Percentiles rank a stretch among this genome's conserved stretches.
phyloP scores from a whole-genome alignment of 2,888 invertebrate genomes.

The Spodoptera littoralis region DNA sequence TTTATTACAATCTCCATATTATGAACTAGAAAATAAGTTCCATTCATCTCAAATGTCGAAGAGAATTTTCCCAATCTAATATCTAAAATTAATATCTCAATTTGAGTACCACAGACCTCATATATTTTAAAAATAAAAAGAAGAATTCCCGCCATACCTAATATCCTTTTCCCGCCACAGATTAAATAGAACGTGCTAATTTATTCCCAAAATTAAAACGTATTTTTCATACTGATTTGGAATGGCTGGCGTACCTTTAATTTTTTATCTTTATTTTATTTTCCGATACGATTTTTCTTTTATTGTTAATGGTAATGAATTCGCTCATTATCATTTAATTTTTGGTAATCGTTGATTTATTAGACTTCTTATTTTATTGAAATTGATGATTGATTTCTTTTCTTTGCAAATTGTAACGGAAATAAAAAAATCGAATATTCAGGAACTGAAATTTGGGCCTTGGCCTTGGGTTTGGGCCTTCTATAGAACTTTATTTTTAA shows the following conservation, averaged over 20 bases:
- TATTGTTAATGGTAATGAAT: slow-evolving; percentile 38
- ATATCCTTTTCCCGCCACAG: slow-evolving; percentile 7
- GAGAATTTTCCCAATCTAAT: background rate
- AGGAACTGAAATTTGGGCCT: too few species aligned
- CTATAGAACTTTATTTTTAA: too few species aligned
- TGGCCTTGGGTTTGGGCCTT: too few species aligned
- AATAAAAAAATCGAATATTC: too few species aligned
- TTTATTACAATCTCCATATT: too few species aligned
- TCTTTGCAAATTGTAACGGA: too few species aligned
- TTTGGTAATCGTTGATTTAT: too few species aligned
- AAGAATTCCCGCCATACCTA: slow-evolving; percentile 16
- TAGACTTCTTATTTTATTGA: too few species aligned
- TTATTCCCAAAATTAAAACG: slow-evolving; percentile 54
- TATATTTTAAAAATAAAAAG: slow-evolving; percentile 8
- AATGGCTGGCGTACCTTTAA: background rate
- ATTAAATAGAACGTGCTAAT: slow-evolving; percentile 39
- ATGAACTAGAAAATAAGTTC: background rate
- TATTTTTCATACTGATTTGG: slow-evolving; percentile 49
- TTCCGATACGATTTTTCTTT: slow-evolving; percentile 31
- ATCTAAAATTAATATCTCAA: slow-evolving; percentile 14
- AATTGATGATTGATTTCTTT: too few species aligned
- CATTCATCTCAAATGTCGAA: background rate
- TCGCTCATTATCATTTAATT: too few species aligned
- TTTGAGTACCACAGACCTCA: slow-evolving; percentile 25
- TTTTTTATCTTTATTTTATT: slow-evolving; percentile 15